These are phyloP conservation scores for Pygoscelis adeliae DNA, from an alignment of 2,113 vertebrate species.

Conservation along the genomic window DNA sequence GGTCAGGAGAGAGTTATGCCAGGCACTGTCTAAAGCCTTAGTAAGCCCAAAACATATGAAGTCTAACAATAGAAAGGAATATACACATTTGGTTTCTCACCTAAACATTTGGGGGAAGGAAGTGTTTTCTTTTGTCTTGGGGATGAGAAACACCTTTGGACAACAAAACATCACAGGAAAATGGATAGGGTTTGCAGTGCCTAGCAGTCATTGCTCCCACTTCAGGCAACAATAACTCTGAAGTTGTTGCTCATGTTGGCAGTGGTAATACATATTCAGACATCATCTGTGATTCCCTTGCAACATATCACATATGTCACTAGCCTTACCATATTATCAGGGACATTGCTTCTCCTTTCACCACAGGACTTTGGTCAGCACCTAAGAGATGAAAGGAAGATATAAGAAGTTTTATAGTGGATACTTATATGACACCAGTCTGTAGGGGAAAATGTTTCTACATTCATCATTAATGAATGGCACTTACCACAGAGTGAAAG, in stretches of 20 bases:
- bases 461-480: neutral
- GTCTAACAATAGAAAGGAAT: neutral
- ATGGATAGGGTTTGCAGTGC: neutral
- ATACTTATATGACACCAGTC: neutral
- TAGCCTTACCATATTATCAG: neutral
- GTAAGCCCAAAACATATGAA: neutral
- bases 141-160: neutral
- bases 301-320: neutral
- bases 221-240: neutral
- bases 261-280: neutral
- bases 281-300: neutral
- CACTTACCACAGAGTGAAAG: neutral
- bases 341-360: neutral
- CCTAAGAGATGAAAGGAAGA: neutral
- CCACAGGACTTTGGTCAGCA: neutral
- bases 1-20: neutral
- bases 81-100: rapidly evolving
- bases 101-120: neutral
- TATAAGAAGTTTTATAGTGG: neutral
- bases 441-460: neutral
- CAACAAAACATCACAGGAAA: neutral
- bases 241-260: neutral
- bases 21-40: neutral
- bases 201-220: neutral
- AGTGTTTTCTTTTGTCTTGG: neutral